Base-by-base conservation (phyloP, 2,113 vertebrate species). In the Salvelinus alpinus region DNA sequence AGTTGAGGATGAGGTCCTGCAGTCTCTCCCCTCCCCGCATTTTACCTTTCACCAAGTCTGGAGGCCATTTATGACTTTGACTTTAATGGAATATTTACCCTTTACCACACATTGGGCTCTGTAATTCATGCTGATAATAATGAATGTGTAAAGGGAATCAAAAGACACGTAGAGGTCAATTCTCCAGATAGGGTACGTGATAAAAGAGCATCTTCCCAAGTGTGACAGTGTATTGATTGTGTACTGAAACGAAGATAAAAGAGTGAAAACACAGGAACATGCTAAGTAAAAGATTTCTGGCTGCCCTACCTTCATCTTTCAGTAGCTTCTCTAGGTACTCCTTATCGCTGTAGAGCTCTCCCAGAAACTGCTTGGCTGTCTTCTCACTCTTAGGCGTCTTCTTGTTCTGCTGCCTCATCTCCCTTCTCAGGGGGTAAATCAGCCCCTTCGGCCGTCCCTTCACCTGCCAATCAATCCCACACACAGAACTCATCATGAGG, bases 301-400 rank as follows among this genome's bases (percentile, higher is more conserved):
- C 13, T 54, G 60, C 18, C 6, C 24, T 71, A 99, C 98, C 95
- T 94, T 97, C 83, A 83, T 99, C 95, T 87, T 93, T 87, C 1
- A 98, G 92, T 80, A 99, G 88, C 76, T 93, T 93, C 78, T 98
- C 94, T 64, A 99, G 91, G 80, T 92, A 99, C 9, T 90, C 92
- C 84, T 94, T 97, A 88, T 99, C 97, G 76, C 83, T 89, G 57
- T 97, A 96, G 80, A 99, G 93, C 65, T 95, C 91, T 44, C 96
- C 96, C 14, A 97, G 91, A 27, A 97, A 92, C 64, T 95, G 91
- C 76, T 91, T 94, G 74, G 92, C 83, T 0, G 80, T 93, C 87
- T 86, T 97, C 64, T 94, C 88, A 1, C 78, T 95, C 86, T 92
- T 95, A 0, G 76, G 60, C 11, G 27, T 72, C 0, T 91, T 92